phyloP scores from a whole-genome alignment of 2,888 invertebrate genomes.

The Scelioninae gen. 2 region DNA sequence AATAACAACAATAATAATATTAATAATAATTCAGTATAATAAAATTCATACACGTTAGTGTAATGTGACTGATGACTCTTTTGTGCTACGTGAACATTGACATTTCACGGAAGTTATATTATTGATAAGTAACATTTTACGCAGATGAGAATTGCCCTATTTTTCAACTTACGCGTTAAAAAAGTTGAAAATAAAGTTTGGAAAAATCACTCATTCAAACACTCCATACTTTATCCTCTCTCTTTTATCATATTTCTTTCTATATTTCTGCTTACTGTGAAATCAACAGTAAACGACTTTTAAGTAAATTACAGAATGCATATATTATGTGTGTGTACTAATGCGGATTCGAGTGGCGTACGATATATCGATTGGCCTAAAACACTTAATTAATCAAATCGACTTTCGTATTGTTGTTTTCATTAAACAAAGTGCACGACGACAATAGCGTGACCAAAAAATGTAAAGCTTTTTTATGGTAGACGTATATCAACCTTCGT shows the following conservation, averaged over 20 bases:
- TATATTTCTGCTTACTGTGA: constrained; percentile 25
- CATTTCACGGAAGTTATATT: constrained; percentile 66
- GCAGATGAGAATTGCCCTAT: constrained; percentile 58
- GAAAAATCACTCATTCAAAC: constrained; percentile 53
- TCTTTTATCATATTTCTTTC: constrained; percentile 54
- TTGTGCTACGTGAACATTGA: constrained; percentile 69
- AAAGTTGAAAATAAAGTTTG: constrained; percentile 19
- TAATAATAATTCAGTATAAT: constrained; percentile 61
- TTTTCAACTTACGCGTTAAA: constrained; percentile 53
- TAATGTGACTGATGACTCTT: constrained; percentile 61
- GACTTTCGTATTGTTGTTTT: constrained; percentile 13
- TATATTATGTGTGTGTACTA: constrained; percentile 63
- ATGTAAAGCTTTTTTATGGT: constrained; percentile 26
- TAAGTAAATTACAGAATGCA: constrained; percentile 65
- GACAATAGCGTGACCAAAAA: constrained; percentile 34
- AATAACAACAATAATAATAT: constrained; percentile 60
- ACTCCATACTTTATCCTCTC: constrained; percentile 48
- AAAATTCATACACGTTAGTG: constrained; percentile 60
- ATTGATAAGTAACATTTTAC: constrained; percentile 60
- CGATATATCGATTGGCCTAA: constrained; percentile 47
- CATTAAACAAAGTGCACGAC: constrained; percentile 21
- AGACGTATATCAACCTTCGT: constrained; percentile 35
- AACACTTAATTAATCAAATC: constrained; percentile 20
- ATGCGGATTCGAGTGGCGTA: constrained; percentile 56
- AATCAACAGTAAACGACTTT: constrained; percentile 64